A percentile compares a stretch with the other conserved stretches of the same genome.
These are phyloP conservation scores for Takifugu flavidus DNA, from an alignment of 2,113 vertebrate species.

Conservation along the genomic window DNA sequence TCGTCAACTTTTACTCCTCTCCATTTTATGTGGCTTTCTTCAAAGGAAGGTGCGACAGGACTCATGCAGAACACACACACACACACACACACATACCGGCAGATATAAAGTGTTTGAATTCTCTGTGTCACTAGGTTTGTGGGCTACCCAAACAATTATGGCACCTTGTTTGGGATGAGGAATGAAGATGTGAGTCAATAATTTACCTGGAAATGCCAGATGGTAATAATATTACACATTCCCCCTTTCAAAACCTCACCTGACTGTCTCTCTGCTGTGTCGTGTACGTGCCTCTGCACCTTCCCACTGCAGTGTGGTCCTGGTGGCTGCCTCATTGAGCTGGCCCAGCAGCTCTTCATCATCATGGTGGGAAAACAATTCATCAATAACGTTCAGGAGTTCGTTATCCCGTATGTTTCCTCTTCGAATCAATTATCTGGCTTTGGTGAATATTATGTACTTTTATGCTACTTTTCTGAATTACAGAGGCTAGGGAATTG, in stretches of 20 bases:
- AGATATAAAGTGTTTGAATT: neutral
- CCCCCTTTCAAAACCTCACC: neutral
- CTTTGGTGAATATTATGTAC: neutral
- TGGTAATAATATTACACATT: neutral
- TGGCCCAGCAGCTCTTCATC: slow-evolving; percentile 81
- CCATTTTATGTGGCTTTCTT: slow-evolving; percentile 83
- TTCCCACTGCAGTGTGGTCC: slow-evolving; percentile 70
- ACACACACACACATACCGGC: neutral
- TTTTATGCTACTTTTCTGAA: too few relatives aligned
- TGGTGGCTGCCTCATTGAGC: slow-evolving; percentile 76
- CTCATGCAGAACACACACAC: neutral
- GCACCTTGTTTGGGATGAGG: slow-evolving; percentile 77
- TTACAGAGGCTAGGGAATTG: too few relatives aligned
- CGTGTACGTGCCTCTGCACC: slow-evolving; percentile 6
- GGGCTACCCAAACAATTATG: slow-evolving; percentile 78
- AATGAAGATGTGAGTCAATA: slow-evolving; percentile 77
- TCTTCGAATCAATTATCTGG: neutral
- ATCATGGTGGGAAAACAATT: slow-evolving; percentile 83
- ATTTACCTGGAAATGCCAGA: neutral
- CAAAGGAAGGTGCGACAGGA: slow-evolving; percentile 75
- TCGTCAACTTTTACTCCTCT: slow-evolving; percentile 82
- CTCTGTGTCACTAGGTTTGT: slow-evolving; percentile 68
- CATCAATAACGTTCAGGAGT: slow-evolving; percentile 79
- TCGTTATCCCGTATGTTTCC: slow-evolving; percentile 73
- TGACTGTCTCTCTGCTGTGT: neutral